Conservation (phyloP, 2,113 vertebrate species). For the Ptyas mucosa region DNA sequence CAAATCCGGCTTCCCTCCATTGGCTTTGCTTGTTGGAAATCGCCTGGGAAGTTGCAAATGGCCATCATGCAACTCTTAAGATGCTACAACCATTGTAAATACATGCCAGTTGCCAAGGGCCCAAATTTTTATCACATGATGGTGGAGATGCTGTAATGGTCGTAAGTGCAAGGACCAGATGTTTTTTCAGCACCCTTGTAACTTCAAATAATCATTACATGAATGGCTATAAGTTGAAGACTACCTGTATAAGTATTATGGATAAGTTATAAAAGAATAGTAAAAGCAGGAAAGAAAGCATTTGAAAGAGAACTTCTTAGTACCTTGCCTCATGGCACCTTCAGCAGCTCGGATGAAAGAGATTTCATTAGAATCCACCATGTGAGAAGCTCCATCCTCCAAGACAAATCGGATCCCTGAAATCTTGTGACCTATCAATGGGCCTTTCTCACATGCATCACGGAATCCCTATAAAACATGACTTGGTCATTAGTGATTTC, state of each 20-base stretch:
- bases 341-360: conserved; percentile 93
- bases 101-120: too few species aligned
- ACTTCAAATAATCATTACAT: background rate
- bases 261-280: background rate
- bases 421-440: conserved; percentile 82
- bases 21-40: background rate
- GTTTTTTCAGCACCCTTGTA: background rate
- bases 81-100: too few species aligned
- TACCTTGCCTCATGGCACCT: conserved; percentile 92
- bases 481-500: background rate
- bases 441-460: conserved; percentile 87
- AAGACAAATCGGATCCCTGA: conserved; percentile 86
- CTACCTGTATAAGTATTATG: background rate
- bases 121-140: background rate
- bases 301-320: background rate
- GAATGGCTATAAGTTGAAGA: background rate
- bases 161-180: background rate
- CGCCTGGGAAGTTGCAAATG: background rate
- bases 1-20: background rate
- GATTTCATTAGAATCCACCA: conserved; percentile 95
- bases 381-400: conserved; percentile 88
- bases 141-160: background rate
- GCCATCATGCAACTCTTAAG: background rate
- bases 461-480: conserved; percentile 79
- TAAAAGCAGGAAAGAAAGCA: background rate